Evolutionary conservation across 1,140 invertebrate species (phyloP).

Genomic region (Lysiphlebus fabarum): DNA sequence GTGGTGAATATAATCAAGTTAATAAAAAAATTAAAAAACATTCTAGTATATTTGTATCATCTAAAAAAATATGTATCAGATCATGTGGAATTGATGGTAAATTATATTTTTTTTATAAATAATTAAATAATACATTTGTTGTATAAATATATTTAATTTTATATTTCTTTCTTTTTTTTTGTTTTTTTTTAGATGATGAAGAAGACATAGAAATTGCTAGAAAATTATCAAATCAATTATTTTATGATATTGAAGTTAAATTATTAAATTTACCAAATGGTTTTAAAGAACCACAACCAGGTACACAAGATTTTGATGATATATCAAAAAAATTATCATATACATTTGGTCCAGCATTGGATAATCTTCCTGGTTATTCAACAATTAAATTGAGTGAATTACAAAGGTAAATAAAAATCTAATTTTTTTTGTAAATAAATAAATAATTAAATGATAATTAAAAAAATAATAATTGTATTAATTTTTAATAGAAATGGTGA

Average conservation of each 20-base stretch:
- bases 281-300: slow-evolving; percentile 67
- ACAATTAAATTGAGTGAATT: slow-evolving; percentile 67
- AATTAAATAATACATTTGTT: background rate
- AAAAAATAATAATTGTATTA: background rate
- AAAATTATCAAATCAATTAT: slow-evolving; percentile 60
- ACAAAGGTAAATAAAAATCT: too few relatives aligned
- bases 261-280: slow-evolving; percentile 73
- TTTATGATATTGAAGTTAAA: slow-evolving; percentile 72
- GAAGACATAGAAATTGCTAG: slow-evolving; percentile 60
- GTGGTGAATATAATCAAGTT: slow-evolving; percentile 77
- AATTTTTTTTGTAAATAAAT: too few relatives aligned
- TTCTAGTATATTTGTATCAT: slow-evolving; percentile 70
- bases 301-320: slow-evolving; percentile 68
- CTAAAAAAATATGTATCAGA: slow-evolving; percentile 78
- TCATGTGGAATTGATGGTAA: slow-evolving; percentile 68
- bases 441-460: too few relatives aligned
- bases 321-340: slow-evolving; percentile 67
- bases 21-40: slow-evolving; percentile 87
- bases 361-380: slow-evolving; percentile 69
- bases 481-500: slow-evolving; percentile 50
- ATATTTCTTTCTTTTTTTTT: background rate
- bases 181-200: slow-evolving; percentile 32
- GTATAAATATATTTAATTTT: background rate
- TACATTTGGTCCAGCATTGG: slow-evolving; percentile 64
- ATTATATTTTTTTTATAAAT: slow-evolving; percentile 4